Evolutionary conservation across 1,140 invertebrate genomes (phyloP), one percentile per base, ranked within the genome.

Genomic region (Drosophila sp.): DNA sequence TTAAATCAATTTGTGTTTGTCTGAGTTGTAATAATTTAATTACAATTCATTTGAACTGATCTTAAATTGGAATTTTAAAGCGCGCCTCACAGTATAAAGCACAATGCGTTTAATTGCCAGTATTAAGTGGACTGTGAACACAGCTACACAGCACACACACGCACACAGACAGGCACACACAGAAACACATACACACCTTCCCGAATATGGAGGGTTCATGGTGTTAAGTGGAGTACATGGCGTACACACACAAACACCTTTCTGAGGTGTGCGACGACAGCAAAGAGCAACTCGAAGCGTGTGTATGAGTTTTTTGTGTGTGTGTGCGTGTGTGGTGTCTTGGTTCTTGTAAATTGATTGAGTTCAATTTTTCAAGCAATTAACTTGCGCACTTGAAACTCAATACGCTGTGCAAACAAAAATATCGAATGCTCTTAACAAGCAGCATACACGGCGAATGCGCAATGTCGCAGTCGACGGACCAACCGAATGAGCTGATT

Each of bases 291-390:
- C 62, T 58, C 57, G 43, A 53, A 25, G 43, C 40, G 75, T 57
- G 53, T 61, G 45, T 45, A 43, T 13, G 16, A 18, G 18, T 57
- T 32, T 36, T 57, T 32, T 36, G 62, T 65, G 53, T 56, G 36
- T 7, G 38, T 45, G 25, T 13, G 54, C n/a, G 21, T 50, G 34
- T 59, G 21, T 1, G 21, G 4, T 1, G 21, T 21, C 21, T 54
- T 59, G 25, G 45, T 32, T 14, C 18, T 36, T 61, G 43, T 48
- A 40, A 78, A 77, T 89, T 89, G 83, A 87, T 87, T 82, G 83
- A 76, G 76, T 77, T 82, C 48, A 82, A 89, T 87, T 87, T 87
- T 87, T 87, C 79, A 87, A 66, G 76, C 83, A 87, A 89, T 87
- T 87, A 89, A 82, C 65, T 77, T 70, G 48, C 65, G 46, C 83